Evolutionary conservation across 1,140 invertebrate species (phyloP), one percentile per base, ranked within the genome.

Genomic region (Drepana arcuata): DNA sequence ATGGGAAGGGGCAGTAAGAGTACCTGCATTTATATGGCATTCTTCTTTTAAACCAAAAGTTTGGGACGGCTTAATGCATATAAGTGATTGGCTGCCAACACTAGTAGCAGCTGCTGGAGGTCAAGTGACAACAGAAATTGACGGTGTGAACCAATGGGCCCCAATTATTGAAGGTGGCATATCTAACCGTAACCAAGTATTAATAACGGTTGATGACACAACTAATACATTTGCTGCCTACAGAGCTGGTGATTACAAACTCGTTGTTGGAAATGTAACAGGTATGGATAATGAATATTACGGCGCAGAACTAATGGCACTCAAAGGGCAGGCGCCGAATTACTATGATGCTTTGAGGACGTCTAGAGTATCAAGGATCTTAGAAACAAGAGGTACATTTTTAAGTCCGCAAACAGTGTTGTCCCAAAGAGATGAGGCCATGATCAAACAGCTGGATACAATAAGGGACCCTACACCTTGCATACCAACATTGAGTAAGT

Each of bases 11-110:
- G 95, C 89, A 0, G 88, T 93, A 0, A 84, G 94, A 44, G 91
- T 90, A 0, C 87, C 89, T 1, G 92, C 92, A 0, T 91, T 94
- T 21, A 83, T 98, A 37, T 95, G 93, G 92, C 93, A 92, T 75
- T 88, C 92, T 0, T 59, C 86, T 46, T 74, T 89, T n/a, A 90
- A 29, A 71, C 86, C 34, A 70, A 86, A 49, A 62, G 88, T 64
- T 81, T 94, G 10, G 90, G 86, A 89, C 40, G 87, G 93, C 25
- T 73, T 96, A 27, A 91, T 96, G 68, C 93, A 95, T 53, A 88
- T 97, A 3, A 87, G 87, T n/a, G 95, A 97, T 71, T 96, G 95
- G 93, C 66, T 97, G 21, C 95, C 95, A 0, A 96, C 95, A 0
- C 74, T 98, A 14, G 12, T 62, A 12, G 46, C 62, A 7, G 74